Conservation (phyloP, 2,888 invertebrate genomes). For the Rhodophaea formosa region DNA sequence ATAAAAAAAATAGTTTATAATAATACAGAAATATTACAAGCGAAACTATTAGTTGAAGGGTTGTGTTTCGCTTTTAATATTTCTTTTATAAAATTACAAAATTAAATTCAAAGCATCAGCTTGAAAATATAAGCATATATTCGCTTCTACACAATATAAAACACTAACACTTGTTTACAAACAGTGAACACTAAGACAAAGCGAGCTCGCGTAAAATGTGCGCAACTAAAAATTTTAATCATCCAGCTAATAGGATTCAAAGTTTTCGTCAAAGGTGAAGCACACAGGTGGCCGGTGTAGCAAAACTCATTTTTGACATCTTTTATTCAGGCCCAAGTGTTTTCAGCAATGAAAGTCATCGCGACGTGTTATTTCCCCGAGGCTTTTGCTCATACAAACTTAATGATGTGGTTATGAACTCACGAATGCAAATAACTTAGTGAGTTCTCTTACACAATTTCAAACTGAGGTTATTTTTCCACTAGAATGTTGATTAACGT, state of each 20-base stretch:
- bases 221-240: neutral
- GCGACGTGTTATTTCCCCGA: constrained; percentile 24
- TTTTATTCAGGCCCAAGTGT: constrained; percentile 8
- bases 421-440: constrained; percentile 1
- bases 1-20: too few relatives aligned
- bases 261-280: neutral
- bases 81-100: too few relatives aligned
- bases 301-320: constrained; percentile 14
- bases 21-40: too few relatives aligned
- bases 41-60: too few relatives aligned
- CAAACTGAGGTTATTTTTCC: neutral
- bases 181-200: neutral
- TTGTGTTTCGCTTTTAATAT: too few relatives aligned
- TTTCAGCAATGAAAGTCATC: constrained; percentile 8
- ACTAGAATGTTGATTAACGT: neutral
- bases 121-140: neutral
- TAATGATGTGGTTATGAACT: constrained; percentile 15
- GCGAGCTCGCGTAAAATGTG: neutral
- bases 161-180: neutral
- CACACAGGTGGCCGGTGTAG: neutral
- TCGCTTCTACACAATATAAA: neutral
- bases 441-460: neutral
- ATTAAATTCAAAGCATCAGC: neutral
- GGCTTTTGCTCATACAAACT: constrained; percentile 22
- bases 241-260: neutral